Evolutionary conservation across 2,113 vertebrate genomes (phyloP), one percentile per base, ranked within the genome.

Genomic region (Gobiocypris rarus): DNA sequence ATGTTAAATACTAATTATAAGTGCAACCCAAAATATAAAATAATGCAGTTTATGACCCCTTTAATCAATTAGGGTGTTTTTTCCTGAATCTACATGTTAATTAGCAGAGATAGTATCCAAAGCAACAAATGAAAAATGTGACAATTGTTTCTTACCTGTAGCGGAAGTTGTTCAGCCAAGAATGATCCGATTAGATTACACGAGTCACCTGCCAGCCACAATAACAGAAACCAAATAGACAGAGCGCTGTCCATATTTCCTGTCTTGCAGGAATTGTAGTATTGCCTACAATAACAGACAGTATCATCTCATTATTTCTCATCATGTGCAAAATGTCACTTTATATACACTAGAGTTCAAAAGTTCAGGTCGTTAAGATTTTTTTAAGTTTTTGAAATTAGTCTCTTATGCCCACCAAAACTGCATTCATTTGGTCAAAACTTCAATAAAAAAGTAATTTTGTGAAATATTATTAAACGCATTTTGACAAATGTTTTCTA

Each of bases 181-280:
- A 97, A 97, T 17, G 97, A 98, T 6, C 98, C 98, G 1, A 97
- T 87, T 76, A 98, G 94, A 86, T 99, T 99, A 24, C 97, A 97
- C n/a, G 94, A 93, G 88, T 99, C 98, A 1, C 98, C 98, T 0
- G 91, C 95, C 10, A 99, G 90, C 98, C 98, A 99, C 65, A 97
- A 94, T 87, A 99, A 88, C 67, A 99, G 92, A 89, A 99, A 99
- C 94, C 97, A 99, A 43, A 99, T 87, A 1, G 98, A 99, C 31
- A 99, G 88, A 0, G 97, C 98, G 11, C 89, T 93, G 92, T 98
- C 96, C 97, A 99, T 98, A 77, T 96, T 97, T 67, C 98, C 97
- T 0, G 88, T 95, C 87, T 91, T 96, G 84, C 95, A 98, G 4
- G 98, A 97, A 58, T 94, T 95, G 93, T 96, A 93, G 86, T 96